These are phyloP conservation scores for Samia ricini DNA, from an alignment of 1,140 invertebrate genomes.

Conservation along the genomic window DNA sequence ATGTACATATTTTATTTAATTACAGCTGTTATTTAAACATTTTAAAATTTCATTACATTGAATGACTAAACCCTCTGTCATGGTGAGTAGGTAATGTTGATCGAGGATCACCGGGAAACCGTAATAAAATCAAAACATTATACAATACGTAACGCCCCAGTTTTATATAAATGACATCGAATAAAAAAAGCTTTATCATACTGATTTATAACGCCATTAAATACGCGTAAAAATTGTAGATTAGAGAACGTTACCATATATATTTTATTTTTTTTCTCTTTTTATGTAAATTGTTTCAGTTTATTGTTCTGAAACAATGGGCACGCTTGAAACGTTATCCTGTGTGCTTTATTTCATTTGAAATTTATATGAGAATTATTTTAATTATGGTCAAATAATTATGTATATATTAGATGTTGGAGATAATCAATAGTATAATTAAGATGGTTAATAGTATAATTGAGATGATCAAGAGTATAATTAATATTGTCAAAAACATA, in stretches of 20 bases:
- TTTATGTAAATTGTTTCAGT: constrained; percentile 50
- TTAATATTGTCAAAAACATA: no score
- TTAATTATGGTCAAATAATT: neutral
- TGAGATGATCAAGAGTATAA: no score
- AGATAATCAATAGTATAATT: no score
- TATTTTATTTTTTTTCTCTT: no score
- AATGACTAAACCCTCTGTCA: neutral
- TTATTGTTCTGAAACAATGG: constrained; percentile 19
- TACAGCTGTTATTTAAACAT: neutral
- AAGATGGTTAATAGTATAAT: no score
- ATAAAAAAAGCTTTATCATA: constrained; percentile 45
- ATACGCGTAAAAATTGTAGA: constrained; percentile 48
- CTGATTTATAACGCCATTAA: constrained; percentile 56
- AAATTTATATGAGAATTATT: neutral
- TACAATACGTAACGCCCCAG: constrained; percentile 3
- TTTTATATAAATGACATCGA: constrained; percentile 23
- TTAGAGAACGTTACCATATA: constrained; percentile 23
- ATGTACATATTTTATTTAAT: no score
- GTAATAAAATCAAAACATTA: constrained; percentile 13
- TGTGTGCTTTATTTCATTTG: neutral
- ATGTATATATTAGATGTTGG: neutral
- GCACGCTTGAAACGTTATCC: neutral
- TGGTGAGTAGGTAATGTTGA: neutral
- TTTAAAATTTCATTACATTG: neutral
- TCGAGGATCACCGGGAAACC: neutral